Percentiles rank a stretch among this genome's conserved stretches.
Evolutionary conservation across 1,140 invertebrate genomes (phyloP).

Genomic region (Zaprionus gabonicus): DNA sequence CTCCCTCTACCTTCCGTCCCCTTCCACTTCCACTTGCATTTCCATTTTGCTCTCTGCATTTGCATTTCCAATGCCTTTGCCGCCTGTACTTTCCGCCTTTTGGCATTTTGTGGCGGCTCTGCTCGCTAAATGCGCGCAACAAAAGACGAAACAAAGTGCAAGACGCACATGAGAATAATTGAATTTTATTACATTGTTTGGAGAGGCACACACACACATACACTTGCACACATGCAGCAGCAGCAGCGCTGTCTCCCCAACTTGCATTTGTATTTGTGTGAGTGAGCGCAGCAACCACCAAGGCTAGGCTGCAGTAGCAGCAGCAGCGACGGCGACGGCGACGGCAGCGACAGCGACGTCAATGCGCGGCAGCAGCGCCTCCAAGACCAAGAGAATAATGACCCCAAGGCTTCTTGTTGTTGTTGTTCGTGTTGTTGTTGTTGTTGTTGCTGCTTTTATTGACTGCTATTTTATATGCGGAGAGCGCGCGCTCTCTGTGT

Average conservation of each 20-base stretch:
- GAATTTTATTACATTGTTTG: conserved; percentile 85
- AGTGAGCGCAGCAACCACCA: conserved; percentile 74
- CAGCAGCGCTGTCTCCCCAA: conserved; percentile 42
- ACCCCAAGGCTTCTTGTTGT: conserved; percentile 76
- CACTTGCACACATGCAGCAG: conserved; percentile 33
- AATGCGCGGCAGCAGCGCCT: conserved; percentile 59
- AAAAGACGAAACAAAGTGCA: conserved; percentile 84
- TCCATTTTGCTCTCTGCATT: conserved; percentile 39
- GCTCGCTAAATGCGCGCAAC: conserved; percentile 65
- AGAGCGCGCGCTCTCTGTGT: conserved; percentile 56
- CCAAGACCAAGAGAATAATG: conserved; percentile 84
- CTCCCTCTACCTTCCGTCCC: neutral
- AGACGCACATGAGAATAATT: conserved; percentile 84
- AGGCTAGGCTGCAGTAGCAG: conserved; percentile 68
- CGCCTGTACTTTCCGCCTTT: conserved; percentile 79
- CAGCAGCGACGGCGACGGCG: conserved; percentile 7
- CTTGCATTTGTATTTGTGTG: conserved; percentile 46
- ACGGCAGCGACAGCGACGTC: conserved; percentile 47
- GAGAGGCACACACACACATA: conserved; percentile 68
- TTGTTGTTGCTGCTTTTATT: conserved; percentile 63
- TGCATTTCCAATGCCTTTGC: conserved; percentile 48
- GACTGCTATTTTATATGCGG: conserved; percentile 73
- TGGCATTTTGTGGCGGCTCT: conserved; percentile 75
- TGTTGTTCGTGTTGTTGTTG: conserved; percentile 31
- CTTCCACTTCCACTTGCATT: conserved; percentile 17